Conservation (phyloP, 2,113 vertebrate species). For the Nothocercus julius region DNA sequence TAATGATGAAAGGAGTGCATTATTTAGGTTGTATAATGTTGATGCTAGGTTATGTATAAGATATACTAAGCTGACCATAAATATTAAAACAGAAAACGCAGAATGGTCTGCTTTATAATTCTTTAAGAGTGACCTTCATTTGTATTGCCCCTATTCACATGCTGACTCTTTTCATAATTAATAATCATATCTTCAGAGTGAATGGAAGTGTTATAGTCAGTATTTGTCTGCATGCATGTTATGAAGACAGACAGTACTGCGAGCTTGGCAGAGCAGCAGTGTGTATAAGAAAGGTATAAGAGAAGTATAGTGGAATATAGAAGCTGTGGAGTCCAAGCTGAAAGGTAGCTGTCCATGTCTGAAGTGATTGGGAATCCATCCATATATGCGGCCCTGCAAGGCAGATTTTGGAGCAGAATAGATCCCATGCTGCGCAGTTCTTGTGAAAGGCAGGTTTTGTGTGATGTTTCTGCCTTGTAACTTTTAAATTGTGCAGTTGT, state of each 20-base stretch:
- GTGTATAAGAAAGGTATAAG: background rate
- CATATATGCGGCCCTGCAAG: background rate
- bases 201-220: background rate
- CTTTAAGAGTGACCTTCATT: background rate
- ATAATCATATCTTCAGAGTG: constrained; percentile 36
- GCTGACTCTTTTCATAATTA: constrained; percentile 49
- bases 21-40: constrained; percentile 51
- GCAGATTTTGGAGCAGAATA: background rate
- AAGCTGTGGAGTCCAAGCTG: background rate
- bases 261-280: background rate
- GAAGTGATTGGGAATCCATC: constrained; percentile 1
- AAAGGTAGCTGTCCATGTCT: background rate
- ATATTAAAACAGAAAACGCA: constrained; percentile 48
- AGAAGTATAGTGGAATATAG: background rate
- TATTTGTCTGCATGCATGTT: background rate
- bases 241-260: background rate
- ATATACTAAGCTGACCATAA: constrained; percentile 46
- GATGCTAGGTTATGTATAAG: constrained; percentile 36
- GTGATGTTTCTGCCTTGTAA: background rate
- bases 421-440: background rate
- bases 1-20: background rate
- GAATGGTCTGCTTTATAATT: constrained; percentile 37
- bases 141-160: constrained; percentile 23
- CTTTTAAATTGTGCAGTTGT: background rate
- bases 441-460: background rate